Evolutionary conservation across 2,888 invertebrate species (phyloP), one percentile per base, ranked within the genome.

Genomic region (Ypsolopha scabrella): DNA sequence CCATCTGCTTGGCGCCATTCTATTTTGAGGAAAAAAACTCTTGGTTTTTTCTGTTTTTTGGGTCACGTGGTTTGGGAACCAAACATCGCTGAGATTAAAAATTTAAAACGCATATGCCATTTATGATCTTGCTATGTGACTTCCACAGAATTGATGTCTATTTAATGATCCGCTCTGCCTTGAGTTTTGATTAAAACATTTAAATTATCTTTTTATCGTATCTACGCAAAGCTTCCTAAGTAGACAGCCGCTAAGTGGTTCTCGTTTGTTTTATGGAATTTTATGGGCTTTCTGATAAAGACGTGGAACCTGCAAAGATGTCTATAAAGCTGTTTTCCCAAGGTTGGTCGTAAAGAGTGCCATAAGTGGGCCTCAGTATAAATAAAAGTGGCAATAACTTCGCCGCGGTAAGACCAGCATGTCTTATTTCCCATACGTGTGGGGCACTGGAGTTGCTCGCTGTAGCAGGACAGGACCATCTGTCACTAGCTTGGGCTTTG

Each of bases 371-470:
- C 47, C 47, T 10, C 37, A 36, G 14, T 47, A 47, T 14, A 47
- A 47, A 47, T 47, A 37, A 47, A 47, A 47, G 14, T 35, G 36
- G 37, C 37, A 47, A 47, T 47, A 47, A 47, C 36, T 14, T 47
- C 37, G 37, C 37, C 47, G 37, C 47, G 36, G 47, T 47, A 11
- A 10, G 33, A 33, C 34, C 37, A 36, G 36, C 47, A 38, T 47
- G 36, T 14, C 37, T 37, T 37, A 47, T 47, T 47, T 47, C 47
- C 33, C 36, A 47, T 35, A 36, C 47, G 7, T 33, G 34, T 24
- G 14, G 13, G n/a, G 35, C 35, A 35, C n/a, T 8, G 35, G 35
- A 14, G 35, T n/a, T 1, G 13, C 11, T 6, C 41, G 10, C 41
- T 41, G 41, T 14, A 14, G 43, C 14, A 43, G 24, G 43, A 43